Evolutionary conservation across 2,797 vertebrate species (phyloP).

Genomic region (Clarias laeviceps): DNA sequence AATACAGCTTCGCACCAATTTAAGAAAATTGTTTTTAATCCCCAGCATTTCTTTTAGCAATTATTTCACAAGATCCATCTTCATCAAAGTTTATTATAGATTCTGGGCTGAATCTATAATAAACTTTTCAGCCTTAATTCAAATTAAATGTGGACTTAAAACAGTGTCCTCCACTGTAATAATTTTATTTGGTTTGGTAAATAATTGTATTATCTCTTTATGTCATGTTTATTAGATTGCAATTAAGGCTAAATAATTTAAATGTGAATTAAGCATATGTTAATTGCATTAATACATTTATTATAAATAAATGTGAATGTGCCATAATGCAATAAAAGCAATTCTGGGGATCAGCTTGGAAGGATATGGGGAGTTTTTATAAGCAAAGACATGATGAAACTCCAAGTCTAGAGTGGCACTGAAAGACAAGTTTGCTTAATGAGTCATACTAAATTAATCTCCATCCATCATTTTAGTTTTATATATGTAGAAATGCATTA

Average conservation of each 20-base stretch:
- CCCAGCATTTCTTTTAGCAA: background rate
- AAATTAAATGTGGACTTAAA: background rate
- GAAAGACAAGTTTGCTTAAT: background rate
- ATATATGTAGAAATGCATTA: background rate
- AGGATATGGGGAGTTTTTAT: background rate
- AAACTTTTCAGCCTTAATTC: background rate
- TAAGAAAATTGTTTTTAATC: background rate
- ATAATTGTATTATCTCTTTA: background rate
- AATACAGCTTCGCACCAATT: background rate
- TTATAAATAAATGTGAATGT: background rate
- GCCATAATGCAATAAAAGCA: background rate
- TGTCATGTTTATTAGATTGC: background rate
- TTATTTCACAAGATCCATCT: background rate
- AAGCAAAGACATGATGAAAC: background rate
- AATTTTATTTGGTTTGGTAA: background rate
- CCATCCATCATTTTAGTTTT: background rate
- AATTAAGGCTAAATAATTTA: background rate
- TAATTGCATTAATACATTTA: too few species aligned
- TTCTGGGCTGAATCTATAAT: background rate
- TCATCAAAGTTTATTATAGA: too few species aligned
- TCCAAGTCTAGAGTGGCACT: conserved; percentile 5
- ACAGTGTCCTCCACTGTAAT: background rate
- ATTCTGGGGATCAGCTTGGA: background rate
- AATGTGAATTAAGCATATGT: background rate
- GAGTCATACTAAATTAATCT: background rate